Evolutionary conservation across 2,113 vertebrate species (phyloP).

Genomic region (Proterorhinus semilunaris): DNA sequence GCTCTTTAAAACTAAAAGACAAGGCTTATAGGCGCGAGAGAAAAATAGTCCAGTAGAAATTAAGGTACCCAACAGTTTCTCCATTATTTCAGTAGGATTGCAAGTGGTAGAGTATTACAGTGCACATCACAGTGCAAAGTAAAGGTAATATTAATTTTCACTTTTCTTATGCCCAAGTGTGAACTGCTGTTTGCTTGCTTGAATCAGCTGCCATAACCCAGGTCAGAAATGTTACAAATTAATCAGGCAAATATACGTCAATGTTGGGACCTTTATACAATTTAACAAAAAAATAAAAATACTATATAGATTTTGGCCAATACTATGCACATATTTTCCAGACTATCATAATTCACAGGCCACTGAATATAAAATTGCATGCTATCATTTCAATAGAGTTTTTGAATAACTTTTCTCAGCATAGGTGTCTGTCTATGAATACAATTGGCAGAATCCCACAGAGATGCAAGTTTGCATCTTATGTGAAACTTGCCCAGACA

Average conservation of each 20-base stretch:
- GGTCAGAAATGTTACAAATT: neutral
- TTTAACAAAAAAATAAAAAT: neutral
- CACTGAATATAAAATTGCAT: neutral
- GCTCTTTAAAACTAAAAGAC: conserved; percentile 32
- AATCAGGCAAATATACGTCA: neutral
- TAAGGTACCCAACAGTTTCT: conserved; percentile 60
- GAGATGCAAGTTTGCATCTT: neutral
- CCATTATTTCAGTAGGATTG: conserved; percentile 60
- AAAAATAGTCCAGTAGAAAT: conserved; percentile 64
- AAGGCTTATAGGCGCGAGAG: conserved; percentile 39
- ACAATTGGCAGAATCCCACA: neutral
- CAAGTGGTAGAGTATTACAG: conserved; percentile 68
- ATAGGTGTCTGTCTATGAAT: neutral
- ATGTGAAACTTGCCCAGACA: neutral
- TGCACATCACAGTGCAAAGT: conserved; percentile 49
- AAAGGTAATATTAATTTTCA: conserved; percentile 51
- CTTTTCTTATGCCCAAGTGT: conserved; percentile 45
- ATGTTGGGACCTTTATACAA: neutral
- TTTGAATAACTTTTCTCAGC: neutral
- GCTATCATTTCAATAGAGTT: neutral
- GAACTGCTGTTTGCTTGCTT: conserved; percentile 24
- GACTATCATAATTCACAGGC: neutral
- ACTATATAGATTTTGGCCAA: neutral
- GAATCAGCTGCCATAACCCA: conserved; percentile 21
- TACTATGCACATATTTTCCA: neutral